These are phyloP conservation scores for Spodoptera exigua DNA, from an alignment of 2,888 invertebrate genomes.

Conservation along the genomic window DNA sequence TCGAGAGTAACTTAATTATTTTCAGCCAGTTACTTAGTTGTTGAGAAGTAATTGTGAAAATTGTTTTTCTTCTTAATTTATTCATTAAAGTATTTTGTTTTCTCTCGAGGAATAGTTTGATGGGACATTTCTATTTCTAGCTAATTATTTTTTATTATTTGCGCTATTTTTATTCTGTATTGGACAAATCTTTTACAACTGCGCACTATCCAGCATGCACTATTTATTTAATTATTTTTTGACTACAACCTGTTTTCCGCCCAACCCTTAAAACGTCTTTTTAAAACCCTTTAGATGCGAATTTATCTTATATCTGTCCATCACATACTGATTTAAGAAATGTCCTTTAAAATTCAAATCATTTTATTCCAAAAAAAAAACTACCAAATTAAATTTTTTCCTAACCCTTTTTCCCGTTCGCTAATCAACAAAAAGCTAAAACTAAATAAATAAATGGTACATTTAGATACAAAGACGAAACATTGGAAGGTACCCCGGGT, in stretches of 20 bases:
- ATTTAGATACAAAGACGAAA: constrained; percentile 66
- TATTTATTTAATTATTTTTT: not conserved
- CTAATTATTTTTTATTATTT: too few relatives aligned
- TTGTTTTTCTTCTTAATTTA: not conserved
- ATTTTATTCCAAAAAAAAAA: too few relatives aligned
- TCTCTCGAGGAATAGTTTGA: too few relatives aligned
- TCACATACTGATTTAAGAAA: too few relatives aligned
- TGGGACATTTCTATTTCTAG: too few relatives aligned
- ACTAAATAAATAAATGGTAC: constrained; percentile 12
- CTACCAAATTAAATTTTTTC: not conserved
- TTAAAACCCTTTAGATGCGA: too few relatives aligned
- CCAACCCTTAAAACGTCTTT: too few relatives aligned
- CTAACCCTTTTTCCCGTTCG: not conserved
- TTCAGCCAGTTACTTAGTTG: constrained; percentile 22
- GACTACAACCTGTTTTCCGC: too few relatives aligned
- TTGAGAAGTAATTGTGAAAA: constrained; percentile 13
- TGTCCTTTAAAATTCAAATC: too few relatives aligned
- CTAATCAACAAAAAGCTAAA: not conserved
- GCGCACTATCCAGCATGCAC: not conserved
- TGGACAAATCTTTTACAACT: too few relatives aligned
- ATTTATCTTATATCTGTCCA: too few relatives aligned
- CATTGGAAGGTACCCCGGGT: constrained; percentile 78
- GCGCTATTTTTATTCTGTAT: too few relatives aligned
- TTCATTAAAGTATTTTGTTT: not conserved
- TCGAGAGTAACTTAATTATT: constrained; percentile 38